phyloP scores from a whole-genome alignment of 2,113 vertebrate genomes.

The Melanerpes aurifrons region DNA sequence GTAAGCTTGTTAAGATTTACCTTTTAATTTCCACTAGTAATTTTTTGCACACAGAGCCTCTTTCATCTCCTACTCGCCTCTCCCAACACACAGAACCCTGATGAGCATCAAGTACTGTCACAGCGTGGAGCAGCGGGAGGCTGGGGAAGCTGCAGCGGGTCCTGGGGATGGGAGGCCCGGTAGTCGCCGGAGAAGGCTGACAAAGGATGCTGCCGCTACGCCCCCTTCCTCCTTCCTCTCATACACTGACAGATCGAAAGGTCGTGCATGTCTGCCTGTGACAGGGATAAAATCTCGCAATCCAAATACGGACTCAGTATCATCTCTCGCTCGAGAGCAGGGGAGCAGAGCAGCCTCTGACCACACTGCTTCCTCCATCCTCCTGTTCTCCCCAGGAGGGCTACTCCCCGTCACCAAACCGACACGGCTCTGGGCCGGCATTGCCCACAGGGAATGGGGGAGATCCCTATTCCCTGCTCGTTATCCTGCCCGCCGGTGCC shows the following conservation, averaged over 20 bases:
- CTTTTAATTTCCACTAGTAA: not conserved
- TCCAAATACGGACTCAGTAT: not conserved
- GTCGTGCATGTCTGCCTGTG: not conserved
- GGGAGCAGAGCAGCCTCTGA: not conserved
- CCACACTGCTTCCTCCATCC: not conserved
- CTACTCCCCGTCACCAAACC: not conserved
- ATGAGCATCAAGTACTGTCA: not conserved
- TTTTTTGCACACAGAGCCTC: not conserved
- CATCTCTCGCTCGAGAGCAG: not conserved
- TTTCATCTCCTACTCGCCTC: not conserved
- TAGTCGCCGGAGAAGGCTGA: not conserved
- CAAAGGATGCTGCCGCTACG: not conserved
- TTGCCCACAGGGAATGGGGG: not conserved
- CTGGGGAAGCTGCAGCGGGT: not conserved
- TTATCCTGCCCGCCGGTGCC: not conserved
- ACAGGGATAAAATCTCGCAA: no score
- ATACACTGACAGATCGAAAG: accelerated
- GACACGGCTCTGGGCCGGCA: not conserved
- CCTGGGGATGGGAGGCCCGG: no score
- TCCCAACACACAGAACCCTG: not conserved
- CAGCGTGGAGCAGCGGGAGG: not conserved
- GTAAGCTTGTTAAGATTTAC: not conserved
- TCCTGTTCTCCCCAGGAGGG: not conserved
- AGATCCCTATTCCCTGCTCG: not conserved
- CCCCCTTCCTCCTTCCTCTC: not conserved